Conservation (phyloP, 2,888 invertebrate genomes). For the Orthonychiurus folsomi region DNA sequence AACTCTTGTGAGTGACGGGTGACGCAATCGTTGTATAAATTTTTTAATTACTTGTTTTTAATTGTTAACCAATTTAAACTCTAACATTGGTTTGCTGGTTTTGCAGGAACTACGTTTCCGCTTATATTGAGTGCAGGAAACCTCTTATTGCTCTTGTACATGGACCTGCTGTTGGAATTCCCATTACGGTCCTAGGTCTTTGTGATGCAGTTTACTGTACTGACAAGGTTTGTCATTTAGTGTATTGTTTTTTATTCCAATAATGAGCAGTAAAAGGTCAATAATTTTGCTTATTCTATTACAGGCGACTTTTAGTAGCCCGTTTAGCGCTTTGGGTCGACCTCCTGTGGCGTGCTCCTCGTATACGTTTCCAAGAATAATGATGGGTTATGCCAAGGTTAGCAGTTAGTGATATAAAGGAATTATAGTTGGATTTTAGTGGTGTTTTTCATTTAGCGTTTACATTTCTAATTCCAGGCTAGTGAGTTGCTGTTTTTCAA, state of each 20-base stretch:
- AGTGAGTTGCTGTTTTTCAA: constrained; percentile 56
- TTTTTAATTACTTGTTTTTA: background rate
- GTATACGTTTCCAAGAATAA: constrained; percentile 69
- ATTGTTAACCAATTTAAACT: background rate
- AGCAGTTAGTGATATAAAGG: no score
- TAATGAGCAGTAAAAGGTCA: no score
- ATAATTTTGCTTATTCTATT: constrained; percentile 75
- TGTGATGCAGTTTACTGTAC: constrained; percentile 82
- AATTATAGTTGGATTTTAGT: no score
- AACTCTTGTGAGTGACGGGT: no score
- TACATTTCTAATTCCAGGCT: no score
- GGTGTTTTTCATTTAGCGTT: no score
- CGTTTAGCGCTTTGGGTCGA: constrained; percentile 75
- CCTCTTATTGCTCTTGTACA: constrained; percentile 78
- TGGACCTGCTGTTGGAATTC: constrained; percentile 89
- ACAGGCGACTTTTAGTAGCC: constrained; percentile 78
- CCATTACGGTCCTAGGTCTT: constrained; percentile 70
- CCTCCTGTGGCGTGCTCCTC: constrained; percentile 85
- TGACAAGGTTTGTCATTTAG: no score
- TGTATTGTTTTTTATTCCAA: no score
- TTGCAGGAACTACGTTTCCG: constrained; percentile 56
- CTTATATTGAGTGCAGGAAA: constrained; percentile 81
- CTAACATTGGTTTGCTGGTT: no score
- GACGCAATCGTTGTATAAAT: background rate
- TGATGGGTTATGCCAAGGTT: constrained; percentile 73